Conservation (phyloP, 2,113 vertebrate genomes). For the Brienomyrus longianalis region DNA sequence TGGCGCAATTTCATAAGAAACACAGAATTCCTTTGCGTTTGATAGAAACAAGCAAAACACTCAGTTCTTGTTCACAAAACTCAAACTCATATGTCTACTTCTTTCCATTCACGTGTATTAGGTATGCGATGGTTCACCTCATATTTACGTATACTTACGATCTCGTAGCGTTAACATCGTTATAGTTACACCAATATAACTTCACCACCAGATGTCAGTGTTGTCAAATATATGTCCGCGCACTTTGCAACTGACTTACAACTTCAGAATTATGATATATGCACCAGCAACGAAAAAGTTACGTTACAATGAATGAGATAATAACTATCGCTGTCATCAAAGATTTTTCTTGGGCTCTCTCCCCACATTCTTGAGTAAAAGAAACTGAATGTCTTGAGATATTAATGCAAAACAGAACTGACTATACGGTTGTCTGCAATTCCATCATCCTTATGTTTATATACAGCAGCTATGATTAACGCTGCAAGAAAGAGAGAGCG, state of each 20-base stretch:
- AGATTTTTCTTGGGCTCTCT: background rate
- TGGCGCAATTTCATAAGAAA: background rate
- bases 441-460: background rate
- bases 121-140: background rate
- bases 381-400: background rate
- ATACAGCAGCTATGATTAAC: background rate
- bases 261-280: background rate
- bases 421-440: background rate
- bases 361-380: background rate
- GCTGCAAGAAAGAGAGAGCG: background rate
- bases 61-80: background rate
- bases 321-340: background rate
- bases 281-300: background rate
- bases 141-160: background rate
- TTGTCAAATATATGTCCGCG: background rate
- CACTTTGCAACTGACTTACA: background rate
- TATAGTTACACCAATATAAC: background rate
- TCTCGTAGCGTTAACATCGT: background rate
- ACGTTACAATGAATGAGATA: background rate
- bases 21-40: background rate
- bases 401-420: slow-evolving; percentile 21
- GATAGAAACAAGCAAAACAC: background rate
- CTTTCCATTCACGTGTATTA: background rate
- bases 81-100: background rate
- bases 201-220: background rate